Base-by-base conservation (phyloP, 92 coral and sea anemone species). In the Parazoanthus darwini region DNA sequence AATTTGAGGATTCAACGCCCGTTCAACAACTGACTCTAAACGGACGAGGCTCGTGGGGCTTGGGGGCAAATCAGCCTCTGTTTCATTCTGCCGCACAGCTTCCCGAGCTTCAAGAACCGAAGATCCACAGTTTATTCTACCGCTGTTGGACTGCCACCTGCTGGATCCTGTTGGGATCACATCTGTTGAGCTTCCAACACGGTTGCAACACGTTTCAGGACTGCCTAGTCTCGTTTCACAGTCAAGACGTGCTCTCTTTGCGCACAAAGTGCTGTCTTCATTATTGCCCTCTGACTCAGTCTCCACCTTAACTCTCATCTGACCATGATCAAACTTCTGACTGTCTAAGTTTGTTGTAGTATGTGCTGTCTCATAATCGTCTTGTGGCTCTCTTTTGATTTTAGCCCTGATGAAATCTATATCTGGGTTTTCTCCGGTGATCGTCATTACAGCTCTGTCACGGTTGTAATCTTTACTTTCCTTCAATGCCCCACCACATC, bases 141-240 rank as follows among this genome's bases (percentile, higher is more conserved):
- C 48, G 72, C 38, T 15, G 10, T 63, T 81, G 14, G 43, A 67
- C 59, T 68, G 77, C 26, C 33, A 36, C 15, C 33, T 73, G 15
- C 9, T 26, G 48, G 11, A 26, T 10, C 5, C 23, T 26, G 48
- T 33, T 16, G 8, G 65, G 14, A 84, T 11, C n/a, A 70, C 87
- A 70, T 84, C 87, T 46, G 79, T 84, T 6, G 87, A 84, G 26
- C 79, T 84, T 8, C 66, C 79, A 72, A 70, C 87, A 50, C 65
- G 79, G 18, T 70, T 71, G n/a, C 68, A 76, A 66, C 71, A 37
- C 2, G 23, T 82, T 66, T 82, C 77, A 29, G 79, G 87, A 77
- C 68, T 84, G 66, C 65, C 43, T 84, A 36, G 16, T 26, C 79
- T 23, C 37, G 33, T 68, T 3, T 29, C 11, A 4, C n/a, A 15